Evolutionary conservation across 2,797 vertebrate genomes (phyloP).

Genomic region (Ctenopoma multispine): DNA sequence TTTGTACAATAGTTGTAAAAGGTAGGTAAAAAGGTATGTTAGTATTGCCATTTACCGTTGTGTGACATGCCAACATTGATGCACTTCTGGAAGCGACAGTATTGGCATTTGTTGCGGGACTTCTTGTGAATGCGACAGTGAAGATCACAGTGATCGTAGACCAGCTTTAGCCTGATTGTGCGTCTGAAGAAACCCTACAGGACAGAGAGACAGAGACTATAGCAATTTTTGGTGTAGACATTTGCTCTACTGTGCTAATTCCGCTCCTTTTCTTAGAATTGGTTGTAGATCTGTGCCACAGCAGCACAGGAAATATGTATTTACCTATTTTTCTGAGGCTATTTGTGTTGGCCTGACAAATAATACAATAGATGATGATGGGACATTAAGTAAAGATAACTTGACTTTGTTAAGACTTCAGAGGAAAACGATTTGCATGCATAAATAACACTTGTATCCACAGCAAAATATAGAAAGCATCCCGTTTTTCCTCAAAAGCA

Average conservation of each 20-base stretch:
- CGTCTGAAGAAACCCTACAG: slow-evolving; percentile 95
- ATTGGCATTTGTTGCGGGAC: slow-evolving; percentile 98
- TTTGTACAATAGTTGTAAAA: not conserved
- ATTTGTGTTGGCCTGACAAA: not conserved
- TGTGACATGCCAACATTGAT: slow-evolving; percentile 98
- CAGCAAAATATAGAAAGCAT: not conserved
- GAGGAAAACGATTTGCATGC: not conserved
- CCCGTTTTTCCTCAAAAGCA: not conserved
- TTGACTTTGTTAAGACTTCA: not conserved
- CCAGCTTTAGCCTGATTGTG: slow-evolving; percentile 96
- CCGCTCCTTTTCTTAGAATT: not conserved
- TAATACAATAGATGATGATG: not conserved
- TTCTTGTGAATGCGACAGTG: slow-evolving; percentile 99
- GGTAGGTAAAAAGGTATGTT: no score
- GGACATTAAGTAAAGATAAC: not conserved
- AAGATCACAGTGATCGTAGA: slow-evolving; percentile 96
- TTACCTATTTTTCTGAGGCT: not conserved
- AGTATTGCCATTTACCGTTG: slow-evolving; percentile 86
- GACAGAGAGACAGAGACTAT: slow-evolving; percentile 3
- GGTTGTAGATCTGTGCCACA: not conserved
- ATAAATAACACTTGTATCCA: not conserved
- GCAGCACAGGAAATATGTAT: not conserved
- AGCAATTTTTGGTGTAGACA: not conserved
- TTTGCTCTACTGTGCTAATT: not conserved
- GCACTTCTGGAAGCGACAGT: slow-evolving; percentile 99